These are phyloP conservation scores for Calidris pygmaea DNA, from an alignment of 2,113 vertebrate species.

Conservation along the genomic window DNA sequence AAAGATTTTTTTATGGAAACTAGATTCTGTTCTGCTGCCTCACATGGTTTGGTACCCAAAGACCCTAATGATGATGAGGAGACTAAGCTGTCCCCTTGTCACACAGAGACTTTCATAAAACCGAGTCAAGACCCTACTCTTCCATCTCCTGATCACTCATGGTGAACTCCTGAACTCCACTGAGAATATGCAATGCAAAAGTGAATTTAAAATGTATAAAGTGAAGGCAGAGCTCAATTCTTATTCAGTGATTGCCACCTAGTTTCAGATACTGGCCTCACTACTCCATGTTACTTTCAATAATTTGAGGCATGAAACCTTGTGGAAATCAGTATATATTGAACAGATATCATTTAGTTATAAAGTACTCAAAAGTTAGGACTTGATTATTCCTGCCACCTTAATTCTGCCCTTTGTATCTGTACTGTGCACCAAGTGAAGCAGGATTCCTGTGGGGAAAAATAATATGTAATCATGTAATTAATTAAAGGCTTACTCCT, in stretches of 20 bases:
- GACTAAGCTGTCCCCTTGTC: neutral
- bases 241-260: neutral
- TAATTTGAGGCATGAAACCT: neutral
- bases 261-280: neutral
- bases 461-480: slow-evolving; percentile 36
- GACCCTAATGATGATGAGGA: neutral
- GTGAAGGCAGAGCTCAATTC: neutral
- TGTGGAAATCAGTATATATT: neutral
- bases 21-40: neutral
- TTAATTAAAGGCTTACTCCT: slow-evolving; percentile 47
- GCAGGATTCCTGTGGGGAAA: slow-evolving; percentile 41
- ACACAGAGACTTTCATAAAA: neutral
- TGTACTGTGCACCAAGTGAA: neutral
- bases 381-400: neutral
- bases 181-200: neutral
- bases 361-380: neutral
- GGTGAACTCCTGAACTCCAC: neutral
- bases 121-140: neutral
- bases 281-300: neutral
- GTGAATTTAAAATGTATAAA: neutral
- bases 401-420: slow-evolving; percentile 9
- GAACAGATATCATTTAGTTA: neutral
- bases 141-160: neutral
- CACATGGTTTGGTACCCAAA: neutral
- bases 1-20: neutral